A percentile compares a stretch with the other conserved stretches of the same genome.
These are phyloP conservation scores for Pantelozetes paolii DNA, from an alignment of 2,888 invertebrate genomes.

Conservation along the genomic window DNA sequence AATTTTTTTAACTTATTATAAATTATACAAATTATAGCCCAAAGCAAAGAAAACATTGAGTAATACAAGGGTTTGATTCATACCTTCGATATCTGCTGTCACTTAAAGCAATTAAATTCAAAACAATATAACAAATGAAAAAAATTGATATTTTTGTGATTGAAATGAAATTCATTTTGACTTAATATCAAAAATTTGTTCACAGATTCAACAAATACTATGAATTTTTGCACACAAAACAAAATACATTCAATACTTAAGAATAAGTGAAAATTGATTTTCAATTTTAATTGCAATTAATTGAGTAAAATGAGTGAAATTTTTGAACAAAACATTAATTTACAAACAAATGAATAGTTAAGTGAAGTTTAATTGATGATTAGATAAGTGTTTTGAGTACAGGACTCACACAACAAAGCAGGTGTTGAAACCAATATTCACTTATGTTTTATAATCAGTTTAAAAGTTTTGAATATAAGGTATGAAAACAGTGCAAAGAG, in stretches of 20 bases:
- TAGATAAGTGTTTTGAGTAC: neutral
- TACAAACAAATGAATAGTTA: neutral
- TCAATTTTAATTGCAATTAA: neutral
- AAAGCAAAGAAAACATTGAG: too few species aligned
- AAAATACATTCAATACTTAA: neutral
- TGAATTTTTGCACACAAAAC: neutral
- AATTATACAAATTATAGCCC: too few species aligned
- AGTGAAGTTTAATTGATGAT: neutral
- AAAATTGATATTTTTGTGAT: neutral
- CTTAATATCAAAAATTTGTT: neutral
- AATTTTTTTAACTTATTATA: too few species aligned
- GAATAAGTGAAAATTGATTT: neutral
- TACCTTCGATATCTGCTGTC: slow-evolving; percentile 2
- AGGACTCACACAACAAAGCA: neutral
- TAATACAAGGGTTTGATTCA: neutral
- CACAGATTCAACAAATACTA: neutral
- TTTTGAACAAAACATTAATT: neutral
- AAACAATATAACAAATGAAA: neutral
- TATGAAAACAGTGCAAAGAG: neutral
- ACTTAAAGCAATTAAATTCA: neutral
- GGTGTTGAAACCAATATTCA: neutral
- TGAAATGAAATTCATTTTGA: neutral
- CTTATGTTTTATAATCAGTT: slow-evolving; percentile 8
- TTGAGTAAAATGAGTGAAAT: neutral
- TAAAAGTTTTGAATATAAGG: too few species aligned